Conservation (phyloP, 2,113 vertebrate species). For the Clarias gariepinus region DNA sequence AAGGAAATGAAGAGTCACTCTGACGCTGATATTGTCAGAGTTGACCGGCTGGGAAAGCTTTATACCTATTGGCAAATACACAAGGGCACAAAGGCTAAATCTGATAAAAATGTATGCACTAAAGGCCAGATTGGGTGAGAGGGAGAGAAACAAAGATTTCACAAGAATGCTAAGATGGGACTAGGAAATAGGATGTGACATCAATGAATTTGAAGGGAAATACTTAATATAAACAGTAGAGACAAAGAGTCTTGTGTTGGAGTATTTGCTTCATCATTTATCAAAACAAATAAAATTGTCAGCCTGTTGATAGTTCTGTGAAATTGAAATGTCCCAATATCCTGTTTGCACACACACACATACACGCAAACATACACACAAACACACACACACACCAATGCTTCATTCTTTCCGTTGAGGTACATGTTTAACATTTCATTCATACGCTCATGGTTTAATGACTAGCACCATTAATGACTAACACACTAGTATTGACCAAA, state of each 20-base stretch:
- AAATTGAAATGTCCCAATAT: constrained; percentile 19
- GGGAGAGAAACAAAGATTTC: no score
- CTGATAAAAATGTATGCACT: background rate
- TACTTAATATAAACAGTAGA: constrained; percentile 10
- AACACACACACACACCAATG: background rate
- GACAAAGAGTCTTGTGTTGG: background rate
- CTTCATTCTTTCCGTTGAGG: constrained; percentile 8
- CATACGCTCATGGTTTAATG: constrained; percentile 1
- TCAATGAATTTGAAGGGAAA: background rate
- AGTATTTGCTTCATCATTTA: background rate
- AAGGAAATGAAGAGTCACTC: constrained; percentile 26
- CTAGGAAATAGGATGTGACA: constrained; percentile 11
- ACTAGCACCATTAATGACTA: constrained; percentile 21
- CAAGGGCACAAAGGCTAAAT: background rate
- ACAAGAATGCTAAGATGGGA: background rate
- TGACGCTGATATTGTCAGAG: constrained; percentile 26
- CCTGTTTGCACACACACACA: background rate
- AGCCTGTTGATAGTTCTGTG: background rate
- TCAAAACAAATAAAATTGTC: background rate
- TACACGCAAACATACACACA: background rate
- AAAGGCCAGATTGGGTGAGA: background rate
- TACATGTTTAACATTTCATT: constrained; percentile 7
- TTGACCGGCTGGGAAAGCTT: constrained; percentile 16
- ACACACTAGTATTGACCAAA: background rate
- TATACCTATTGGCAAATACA: background rate